Percentiles rank a stretch among this genome's conserved stretches.
Evolutionary conservation across 2,888 invertebrate species (phyloP).

Genomic region (Nycteola revayana): DNA sequence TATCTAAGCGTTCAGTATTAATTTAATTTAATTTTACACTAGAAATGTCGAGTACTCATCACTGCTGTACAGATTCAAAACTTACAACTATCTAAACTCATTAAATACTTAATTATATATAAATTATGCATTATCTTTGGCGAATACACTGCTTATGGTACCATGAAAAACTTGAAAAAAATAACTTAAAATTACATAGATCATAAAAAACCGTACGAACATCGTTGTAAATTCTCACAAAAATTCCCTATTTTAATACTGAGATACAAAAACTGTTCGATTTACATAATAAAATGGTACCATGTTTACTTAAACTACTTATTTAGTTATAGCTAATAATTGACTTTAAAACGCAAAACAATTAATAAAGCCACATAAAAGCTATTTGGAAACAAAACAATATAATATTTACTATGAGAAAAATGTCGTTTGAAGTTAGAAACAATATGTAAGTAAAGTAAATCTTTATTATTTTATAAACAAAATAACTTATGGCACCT

Average conservation of each 20-base stretch:
- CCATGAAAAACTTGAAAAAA: conserved; percentile 49
- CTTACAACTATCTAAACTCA: conserved; percentile 47
- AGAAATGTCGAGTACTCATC: too few relatives aligned
- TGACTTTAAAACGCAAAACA: conserved; percentile 63
- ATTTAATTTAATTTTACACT: too few relatives aligned
- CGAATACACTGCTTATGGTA: conserved; percentile 77
- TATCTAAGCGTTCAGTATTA: too few relatives aligned
- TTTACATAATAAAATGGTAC: conserved; percentile 61
- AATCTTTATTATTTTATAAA: conserved; percentile 10
- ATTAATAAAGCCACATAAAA: conserved; percentile 30
- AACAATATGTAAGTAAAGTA: not conserved
- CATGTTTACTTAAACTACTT: conserved; percentile 46
- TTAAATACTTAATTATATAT: conserved; percentile 52
- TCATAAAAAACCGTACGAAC: conserved; percentile 58
- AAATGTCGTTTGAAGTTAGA: not conserved
- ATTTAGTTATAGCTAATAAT: conserved; percentile 61
- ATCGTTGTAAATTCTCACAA: conserved; percentile 79
- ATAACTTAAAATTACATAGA: conserved; percentile 38
- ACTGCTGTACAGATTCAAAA: conserved; percentile 36
- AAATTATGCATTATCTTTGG: conserved; percentile 81
- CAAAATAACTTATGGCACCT: conserved; percentile 37
- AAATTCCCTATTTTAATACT: conserved; percentile 69
- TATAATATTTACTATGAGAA: not conserved
- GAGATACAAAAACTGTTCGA: conserved; percentile 59
- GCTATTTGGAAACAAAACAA: conserved; percentile 24